phyloP scores from a whole-genome alignment of 2,797 vertebrate genomes.

The Propithecus perrieri region DNA sequence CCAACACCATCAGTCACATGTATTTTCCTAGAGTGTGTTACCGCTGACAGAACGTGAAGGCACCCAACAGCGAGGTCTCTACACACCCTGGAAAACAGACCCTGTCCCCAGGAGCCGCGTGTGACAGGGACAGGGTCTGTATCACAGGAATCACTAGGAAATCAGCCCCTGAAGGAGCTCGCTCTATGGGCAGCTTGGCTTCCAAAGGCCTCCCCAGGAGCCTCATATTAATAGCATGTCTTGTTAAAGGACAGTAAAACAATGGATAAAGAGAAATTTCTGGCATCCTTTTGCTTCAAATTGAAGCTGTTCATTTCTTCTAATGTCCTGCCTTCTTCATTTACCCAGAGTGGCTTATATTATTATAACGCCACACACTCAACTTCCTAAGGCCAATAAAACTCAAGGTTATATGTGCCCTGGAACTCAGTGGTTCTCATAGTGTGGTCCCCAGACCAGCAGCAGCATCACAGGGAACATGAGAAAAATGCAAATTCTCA shows the following conservation, averaged over 20 bases:
- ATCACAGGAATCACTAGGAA: not conserved
- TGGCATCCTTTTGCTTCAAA: not conserved
- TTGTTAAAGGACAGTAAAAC: not conserved
- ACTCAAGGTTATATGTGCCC: rapidly evolving
- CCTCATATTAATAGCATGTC: rapidly evolving
- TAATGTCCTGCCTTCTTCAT: not conserved
- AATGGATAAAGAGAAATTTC: not conserved
- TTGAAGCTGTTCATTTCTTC: not conserved
- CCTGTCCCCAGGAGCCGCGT: rapidly evolving
- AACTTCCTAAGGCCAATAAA: not conserved
- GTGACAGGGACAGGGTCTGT: no score
- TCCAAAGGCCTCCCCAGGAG: not conserved
- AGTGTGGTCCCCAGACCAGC: not conserved
- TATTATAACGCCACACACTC: not conserved
- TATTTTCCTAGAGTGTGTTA: rapidly evolving
- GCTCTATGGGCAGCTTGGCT: rapidly evolving
- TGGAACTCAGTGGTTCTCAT: not conserved
- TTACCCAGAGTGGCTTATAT: rapidly evolving
- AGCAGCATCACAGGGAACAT: rapidly evolving
- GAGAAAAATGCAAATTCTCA: not conserved
- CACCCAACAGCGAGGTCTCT: rapidly evolving
- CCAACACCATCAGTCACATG: rapidly evolving
- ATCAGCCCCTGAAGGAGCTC: rapidly evolving
- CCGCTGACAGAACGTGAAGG: rapidly evolving
- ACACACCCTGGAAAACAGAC: not conserved